These are phyloP conservation scores for Antechinus stuartii DNA, from an alignment of 2,113 vertebrate species.

Conservation along the genomic window DNA sequence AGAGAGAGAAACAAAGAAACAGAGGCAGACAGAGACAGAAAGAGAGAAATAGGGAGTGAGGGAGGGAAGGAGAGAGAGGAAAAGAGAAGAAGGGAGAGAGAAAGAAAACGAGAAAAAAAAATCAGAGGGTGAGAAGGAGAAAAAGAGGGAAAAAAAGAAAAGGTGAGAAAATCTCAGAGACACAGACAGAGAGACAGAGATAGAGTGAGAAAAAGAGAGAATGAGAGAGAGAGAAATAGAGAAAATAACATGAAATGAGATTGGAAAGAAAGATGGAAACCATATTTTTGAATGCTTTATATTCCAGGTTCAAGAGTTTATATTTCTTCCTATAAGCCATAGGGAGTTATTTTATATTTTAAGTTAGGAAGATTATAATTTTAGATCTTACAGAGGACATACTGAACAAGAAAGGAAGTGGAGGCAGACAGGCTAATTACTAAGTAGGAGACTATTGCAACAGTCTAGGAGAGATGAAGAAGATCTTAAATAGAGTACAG, in stretches of 20 bases:
- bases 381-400: not conserved
- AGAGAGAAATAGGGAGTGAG: not conserved
- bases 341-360: not conserved
- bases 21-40: no score
- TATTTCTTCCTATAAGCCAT: not conserved
- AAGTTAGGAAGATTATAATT: not conserved
- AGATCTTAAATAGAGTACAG: not conserved
- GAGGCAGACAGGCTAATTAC: not conserved
- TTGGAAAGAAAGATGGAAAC: not conserved
- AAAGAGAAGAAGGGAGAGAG: no score
- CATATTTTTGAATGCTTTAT: not conserved
- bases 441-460: not conserved
- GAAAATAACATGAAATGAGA: not conserved
- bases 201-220: no score
- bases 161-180: no score
- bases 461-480: not conserved
- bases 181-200: no score
- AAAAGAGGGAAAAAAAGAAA: no score
- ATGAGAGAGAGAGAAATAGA: no score
- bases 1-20: no score
- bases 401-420: not conserved
- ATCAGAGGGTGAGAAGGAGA: no score
- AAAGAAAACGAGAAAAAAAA: no score
- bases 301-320: not conserved
- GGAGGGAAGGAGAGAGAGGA: no score